These are phyloP conservation scores for Nesidiocoris tenuis DNA, from an alignment of 2,888 invertebrate genomes.

Conservation along the genomic window DNA sequence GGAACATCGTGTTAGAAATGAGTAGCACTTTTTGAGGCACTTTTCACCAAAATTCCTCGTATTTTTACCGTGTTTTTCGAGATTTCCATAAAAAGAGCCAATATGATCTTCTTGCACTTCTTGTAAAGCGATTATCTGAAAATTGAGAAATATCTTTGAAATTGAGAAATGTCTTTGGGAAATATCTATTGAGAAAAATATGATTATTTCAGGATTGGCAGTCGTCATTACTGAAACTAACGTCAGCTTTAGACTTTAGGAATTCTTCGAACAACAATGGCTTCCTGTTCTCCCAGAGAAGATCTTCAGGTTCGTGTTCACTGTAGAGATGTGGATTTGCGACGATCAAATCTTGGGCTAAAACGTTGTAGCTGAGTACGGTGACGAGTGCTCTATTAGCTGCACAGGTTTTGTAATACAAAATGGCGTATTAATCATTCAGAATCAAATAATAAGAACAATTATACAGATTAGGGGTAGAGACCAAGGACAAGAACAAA, in stretches of 20 bases:
- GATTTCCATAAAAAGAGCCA: constrained; percentile 59
- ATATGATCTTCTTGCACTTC: constrained; percentile 84
- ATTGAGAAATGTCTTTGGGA: neutral
- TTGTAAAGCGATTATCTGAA: constrained; percentile 80
- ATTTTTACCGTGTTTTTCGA: constrained; percentile 55
- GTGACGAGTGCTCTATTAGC: constrained; percentile 58
- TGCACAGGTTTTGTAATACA: too few relatives aligned
- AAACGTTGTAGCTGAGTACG: constrained; percentile 82
- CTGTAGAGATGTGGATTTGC: constrained; percentile 72
- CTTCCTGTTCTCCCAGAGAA: constrained; percentile 72
- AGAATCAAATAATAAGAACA: too few relatives aligned
- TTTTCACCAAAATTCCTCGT: too few relatives aligned
- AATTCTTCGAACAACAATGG: constrained; percentile 62
- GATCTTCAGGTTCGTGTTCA: constrained; percentile 59
- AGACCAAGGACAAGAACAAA: too few relatives aligned
- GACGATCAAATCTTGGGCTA: constrained; percentile 78
- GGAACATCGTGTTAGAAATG: too few relatives aligned
- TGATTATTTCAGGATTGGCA: too few relatives aligned
- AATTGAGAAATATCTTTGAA: neutral
- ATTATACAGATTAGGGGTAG: too few relatives aligned
- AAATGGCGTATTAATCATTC: too few relatives aligned
- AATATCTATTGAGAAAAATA: too few relatives aligned
- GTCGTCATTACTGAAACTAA: constrained; percentile 53
- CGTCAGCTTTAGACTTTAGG: constrained; percentile 61
- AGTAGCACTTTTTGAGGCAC: too few relatives aligned